Evolutionary conservation across 1,140 invertebrate species (phyloP), one percentile per base, ranked within the genome.

Genomic region (Dreissena rostriformis): DNA sequence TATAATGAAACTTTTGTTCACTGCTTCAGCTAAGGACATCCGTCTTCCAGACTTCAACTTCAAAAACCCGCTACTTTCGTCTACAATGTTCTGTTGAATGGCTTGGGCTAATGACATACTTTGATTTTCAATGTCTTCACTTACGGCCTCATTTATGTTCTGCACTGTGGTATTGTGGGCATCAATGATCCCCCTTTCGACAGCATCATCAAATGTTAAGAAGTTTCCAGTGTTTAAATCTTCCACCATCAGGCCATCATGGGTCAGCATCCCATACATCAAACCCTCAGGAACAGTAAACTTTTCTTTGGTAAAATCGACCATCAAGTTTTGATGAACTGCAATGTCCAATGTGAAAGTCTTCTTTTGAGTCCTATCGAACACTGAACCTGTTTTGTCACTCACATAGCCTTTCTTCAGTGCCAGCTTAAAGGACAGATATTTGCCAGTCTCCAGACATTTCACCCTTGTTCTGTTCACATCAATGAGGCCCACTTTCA

Each of bases 341-440:
- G 98, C 97, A 92, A 97, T 95, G 61, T 95, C 93, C 51, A 98
- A 93, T 6, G 97, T 97, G 24, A 99, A 94, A 93, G 97, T 96
- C 65, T 94, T 95, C 88, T 97, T 96, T 68, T 95, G 95, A 88
- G 95, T 95, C 52, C 96, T 93, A 81, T 94, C 96, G 29, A 91
- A 86, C 96, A 91, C 97, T 95, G 86, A 97, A 95, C 96, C 96
- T 17, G 96, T 96, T 96, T 95, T 96, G 49, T 96, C 95, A 91
- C 98, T 97, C 87, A 97, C 97, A 75, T 96, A 95, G n/a, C 97
- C 97, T 94, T 97, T 96, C 88, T 96, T 96, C 12, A 98, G 95
- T 0, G 97, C 97, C 92, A 98, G 97, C 0, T 97, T 96, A 19
- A 98, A 94, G 57, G 97, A 93, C 22, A 98, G 94, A 80, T 78